A percentile compares a stretch with the other conserved stretches of the same genome.
These are phyloP conservation scores for Ophion obscuratus DNA, from an alignment of 2,888 invertebrate species.

Conservation along the genomic window DNA sequence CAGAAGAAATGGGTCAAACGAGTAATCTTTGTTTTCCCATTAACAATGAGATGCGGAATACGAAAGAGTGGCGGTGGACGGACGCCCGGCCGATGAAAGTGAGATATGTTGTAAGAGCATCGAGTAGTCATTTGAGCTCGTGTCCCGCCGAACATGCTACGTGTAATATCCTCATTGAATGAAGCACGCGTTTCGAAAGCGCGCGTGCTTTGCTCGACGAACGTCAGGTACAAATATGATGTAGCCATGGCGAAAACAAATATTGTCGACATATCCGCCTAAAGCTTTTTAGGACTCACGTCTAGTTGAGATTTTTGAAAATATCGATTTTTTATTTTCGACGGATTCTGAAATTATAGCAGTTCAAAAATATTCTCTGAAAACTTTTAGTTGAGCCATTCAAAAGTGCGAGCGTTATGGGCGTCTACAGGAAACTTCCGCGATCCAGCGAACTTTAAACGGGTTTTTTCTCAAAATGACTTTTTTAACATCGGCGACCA, in stretches of 20 bases:
- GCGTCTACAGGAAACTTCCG: too few species aligned
- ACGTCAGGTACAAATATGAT: neutral
- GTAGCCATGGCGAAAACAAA: neutral
- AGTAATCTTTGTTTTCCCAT: conserved; percentile 21
- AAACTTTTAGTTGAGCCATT: too few species aligned
- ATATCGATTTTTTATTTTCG: too few species aligned
- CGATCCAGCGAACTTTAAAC: too few species aligned
- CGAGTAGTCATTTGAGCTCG: neutral
- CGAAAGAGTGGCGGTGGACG: neutral
- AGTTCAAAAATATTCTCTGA: too few species aligned
- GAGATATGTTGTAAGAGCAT: conserved; percentile 39
- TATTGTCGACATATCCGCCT: neutral
- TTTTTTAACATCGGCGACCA: too few species aligned
- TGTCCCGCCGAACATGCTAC: neutral
- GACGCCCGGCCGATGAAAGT: conserved; percentile 46
- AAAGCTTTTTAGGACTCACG: neutral
- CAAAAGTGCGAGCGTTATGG: too few species aligned
- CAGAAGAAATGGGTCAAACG: conserved; percentile 33
- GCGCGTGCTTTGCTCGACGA: conserved; percentile 6
- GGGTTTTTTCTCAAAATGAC: too few species aligned
- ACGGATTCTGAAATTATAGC: too few species aligned
- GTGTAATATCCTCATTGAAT: neutral
- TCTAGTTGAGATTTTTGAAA: too few species aligned
- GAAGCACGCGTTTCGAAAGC: conserved; percentile 31
- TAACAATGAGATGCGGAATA: conserved; percentile 16